These are phyloP conservation scores for Hippopotamyrus pictus DNA, from an alignment of 2,797 vertebrate species.

Conservation along the genomic window DNA sequence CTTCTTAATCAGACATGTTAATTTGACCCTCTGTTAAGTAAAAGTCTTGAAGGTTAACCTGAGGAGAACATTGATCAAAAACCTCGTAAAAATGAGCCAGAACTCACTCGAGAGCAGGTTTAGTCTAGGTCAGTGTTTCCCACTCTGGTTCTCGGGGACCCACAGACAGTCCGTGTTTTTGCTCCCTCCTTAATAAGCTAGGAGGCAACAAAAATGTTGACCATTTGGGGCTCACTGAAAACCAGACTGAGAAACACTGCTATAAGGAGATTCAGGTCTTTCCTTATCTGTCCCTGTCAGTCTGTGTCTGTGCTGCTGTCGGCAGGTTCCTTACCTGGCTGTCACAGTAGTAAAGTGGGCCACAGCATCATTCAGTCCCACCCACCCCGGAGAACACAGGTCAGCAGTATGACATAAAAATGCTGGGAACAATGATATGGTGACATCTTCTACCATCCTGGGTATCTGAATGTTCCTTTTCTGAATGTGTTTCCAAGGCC, in stretches of 20 bases:
- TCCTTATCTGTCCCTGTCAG: neutral
- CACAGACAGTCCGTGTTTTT: neutral
- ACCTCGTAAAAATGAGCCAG: neutral
- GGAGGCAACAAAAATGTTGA: neutral
- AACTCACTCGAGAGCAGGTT: neutral
- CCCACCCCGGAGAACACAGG: constrained; percentile 64
- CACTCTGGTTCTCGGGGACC: neutral
- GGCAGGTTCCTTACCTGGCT: constrained; percentile 44
- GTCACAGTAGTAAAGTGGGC: constrained; percentile 41
- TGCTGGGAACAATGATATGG: neutral
- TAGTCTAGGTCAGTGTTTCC: neutral
- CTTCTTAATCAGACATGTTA: neutral
- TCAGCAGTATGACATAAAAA: constrained; percentile 44
- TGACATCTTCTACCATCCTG: neutral
- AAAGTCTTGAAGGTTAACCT: neutral
- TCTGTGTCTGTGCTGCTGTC: constrained; percentile 19
- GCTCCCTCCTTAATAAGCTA: neutral
- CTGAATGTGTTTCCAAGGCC: neutral
- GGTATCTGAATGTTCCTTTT: neutral
- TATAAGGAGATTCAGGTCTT: neutral
- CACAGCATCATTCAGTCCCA: constrained; percentile 74
- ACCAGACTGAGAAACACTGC: neutral
- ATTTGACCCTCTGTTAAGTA: neutral
- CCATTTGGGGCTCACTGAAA: neutral
- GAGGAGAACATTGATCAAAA: neutral